Percentiles rank a stretch among this genome's conserved stretches.
These are phyloP conservation scores for Prinia subflava DNA, from an alignment of 2,113 vertebrate species.

Conservation along the genomic window DNA sequence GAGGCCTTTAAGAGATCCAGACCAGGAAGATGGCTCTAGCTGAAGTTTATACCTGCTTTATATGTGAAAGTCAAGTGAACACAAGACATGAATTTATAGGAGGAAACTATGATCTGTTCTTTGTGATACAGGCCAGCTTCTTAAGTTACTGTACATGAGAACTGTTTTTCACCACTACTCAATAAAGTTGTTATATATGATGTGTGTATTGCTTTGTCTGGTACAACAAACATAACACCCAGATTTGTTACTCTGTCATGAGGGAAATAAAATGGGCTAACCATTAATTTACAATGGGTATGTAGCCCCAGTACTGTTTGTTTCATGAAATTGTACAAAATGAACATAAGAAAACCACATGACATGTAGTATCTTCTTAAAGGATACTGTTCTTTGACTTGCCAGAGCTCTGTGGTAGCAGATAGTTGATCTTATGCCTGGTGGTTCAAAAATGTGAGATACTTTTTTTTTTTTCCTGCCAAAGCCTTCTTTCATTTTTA, in stretches of 20 bases:
- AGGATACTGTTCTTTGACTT: background rate
- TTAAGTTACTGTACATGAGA: conserved; percentile 6
- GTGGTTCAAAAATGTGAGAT: background rate
- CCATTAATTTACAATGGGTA: background rate
- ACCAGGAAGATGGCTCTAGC: background rate
- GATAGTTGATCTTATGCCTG: background rate
- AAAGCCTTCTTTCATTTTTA: background rate
- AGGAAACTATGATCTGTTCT: background rate
- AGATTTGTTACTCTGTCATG: background rate
- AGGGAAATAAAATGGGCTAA: background rate
- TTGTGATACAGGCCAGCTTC: background rate
- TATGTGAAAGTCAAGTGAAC: background rate
- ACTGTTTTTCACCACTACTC: background rate
- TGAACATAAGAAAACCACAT: background rate
- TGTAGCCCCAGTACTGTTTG: background rate
- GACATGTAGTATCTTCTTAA: background rate
- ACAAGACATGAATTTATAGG: background rate
- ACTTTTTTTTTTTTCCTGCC: background rate
- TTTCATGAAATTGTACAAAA: background rate
- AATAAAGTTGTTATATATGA: conserved; percentile 32
- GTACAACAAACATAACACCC: background rate
- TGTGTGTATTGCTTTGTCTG: background rate
- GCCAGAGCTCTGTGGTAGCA: background rate
- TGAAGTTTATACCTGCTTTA: background rate
- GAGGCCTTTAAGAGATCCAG: background rate